Base-by-base conservation (phyloP, 2,113 vertebrate species). In the Calypte anna region DNA sequence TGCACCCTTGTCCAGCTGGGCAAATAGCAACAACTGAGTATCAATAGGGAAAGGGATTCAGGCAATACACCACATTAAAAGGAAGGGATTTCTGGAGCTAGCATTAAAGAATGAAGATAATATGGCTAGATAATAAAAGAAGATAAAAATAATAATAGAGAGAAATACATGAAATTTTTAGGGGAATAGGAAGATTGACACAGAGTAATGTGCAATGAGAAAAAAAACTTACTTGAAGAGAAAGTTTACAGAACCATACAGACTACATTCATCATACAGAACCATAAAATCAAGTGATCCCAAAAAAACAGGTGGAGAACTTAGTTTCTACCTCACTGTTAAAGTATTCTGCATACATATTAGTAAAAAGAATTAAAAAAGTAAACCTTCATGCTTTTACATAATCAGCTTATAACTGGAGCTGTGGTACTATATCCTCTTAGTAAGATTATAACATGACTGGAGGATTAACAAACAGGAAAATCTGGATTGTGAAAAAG, bases 331-430 rank as follows among this genome's bases (percentile, higher is more conserved):
- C 25, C 30, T 82, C 28, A 40, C 38, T 94, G 92, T 46, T 15
- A 5, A 77, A 85, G 51, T 64, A 85, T 67, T 90, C 86, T 64
- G 81, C 36, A 79, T 61, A 43, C 46, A 58, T 62, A 88, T 89
- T 78, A 82, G 70, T 91, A 54, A 78, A 84, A 94, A 73, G 69
- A 86, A 84, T 82, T 87, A 80, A n/a, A 80, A 55, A 95, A 91
- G 54, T 72, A 82, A 95, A 94, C 33, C 75, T 82, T 90, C 75
- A 73, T 93, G 87, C 88, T 91, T 95, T 88, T 82, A 81, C 67
- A 72, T 88, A 96, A 94, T 95, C 70, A 96, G 91, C 91, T 96
- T 97, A 95, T 93, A 94, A 67, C 75, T 88, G 67, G 70, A 78
- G 87, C 73, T 90, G 73, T 84, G 82, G 82, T 84, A 94, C 55